A percentile compares a stretch with the other conserved stretches of the same genome.
phyloP scores from a whole-genome alignment of 2,113 vertebrate genomes.

The Urocynchramus pylzowi region DNA sequence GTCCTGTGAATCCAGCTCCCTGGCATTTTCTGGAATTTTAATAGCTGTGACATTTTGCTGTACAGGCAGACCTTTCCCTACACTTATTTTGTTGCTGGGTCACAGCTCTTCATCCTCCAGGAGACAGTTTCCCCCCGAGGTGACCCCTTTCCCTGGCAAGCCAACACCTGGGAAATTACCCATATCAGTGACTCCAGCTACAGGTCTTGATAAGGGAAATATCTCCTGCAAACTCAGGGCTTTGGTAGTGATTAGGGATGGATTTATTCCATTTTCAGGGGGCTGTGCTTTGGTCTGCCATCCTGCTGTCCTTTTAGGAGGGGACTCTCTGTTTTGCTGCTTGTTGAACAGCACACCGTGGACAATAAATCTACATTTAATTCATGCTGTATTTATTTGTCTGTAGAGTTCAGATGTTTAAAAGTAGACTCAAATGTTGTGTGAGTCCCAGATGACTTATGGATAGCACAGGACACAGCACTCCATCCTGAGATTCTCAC shows the following conservation, averaged over 20 bases:
- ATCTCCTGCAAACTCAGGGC: conserved; percentile 9
- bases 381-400: neutral
- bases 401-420: neutral
- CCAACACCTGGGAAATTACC: neutral
- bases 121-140: neutral
- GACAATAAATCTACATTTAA: neutral
- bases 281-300: neutral
- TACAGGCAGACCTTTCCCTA: neutral
- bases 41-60: neutral
- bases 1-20: neutral
- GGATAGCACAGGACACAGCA: neutral
- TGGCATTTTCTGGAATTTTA: neutral
- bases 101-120: neutral
- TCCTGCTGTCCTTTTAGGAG: neutral
- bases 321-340: neutral
- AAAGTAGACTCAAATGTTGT: fast-evolving
- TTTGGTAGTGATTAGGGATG: neutral
- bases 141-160: neutral
- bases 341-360: neutral
- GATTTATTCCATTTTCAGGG: neutral
- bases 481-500: neutral
- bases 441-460: neutral
- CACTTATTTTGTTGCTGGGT: neutral
- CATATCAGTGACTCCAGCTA: neutral
- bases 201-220: conserved; percentile 19